Base-by-base conservation (phyloP, 2,797 vertebrate genomes). In the Poeciliopsis paucimaculata region DNA sequence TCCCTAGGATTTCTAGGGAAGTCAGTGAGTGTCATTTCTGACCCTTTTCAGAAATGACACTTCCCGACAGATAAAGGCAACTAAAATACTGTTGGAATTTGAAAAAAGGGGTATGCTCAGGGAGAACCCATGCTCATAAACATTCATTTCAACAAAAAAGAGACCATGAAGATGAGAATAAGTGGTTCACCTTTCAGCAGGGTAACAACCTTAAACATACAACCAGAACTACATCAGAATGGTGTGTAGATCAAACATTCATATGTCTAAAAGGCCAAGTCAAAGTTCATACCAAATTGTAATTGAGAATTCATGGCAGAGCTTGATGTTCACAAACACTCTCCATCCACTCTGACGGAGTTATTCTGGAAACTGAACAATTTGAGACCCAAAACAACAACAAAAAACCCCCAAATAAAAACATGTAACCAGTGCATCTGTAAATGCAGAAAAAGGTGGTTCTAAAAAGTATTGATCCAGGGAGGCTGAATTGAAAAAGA, bases 61-160 rank as follows among this genome's bases (percentile, higher is more conserved):
- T 72, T 46, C 68, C 47, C 41, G 18, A 15, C 68, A 46, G 60
- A 78, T 72, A 78, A 34, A 72, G 11, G 8, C 36, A 47, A 47
- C 26, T 57, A 28, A 26, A 60, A 41, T 15, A 26, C 10, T 46
- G 39, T 60, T 28, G 20, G 60, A 47, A 72, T 26, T 34, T 4
- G 26, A 20, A 46, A 39, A 57, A 47, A 36, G 46, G n/a, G 16
- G 12, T 46, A n/a, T 45, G 36, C 28, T 60, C 12, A 72, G 46
- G 51, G n/a, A 45, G 28, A 5, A 39, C 8, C 11, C 23, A 6
- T 72, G 68, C n/a, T 68, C 1, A 10, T 9, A 23, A 55, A 13
- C 20, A 34, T 72, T 46, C 34, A 34, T 77, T 68, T 72, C 28
- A 66, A 36, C 9, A 28, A 16, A 6, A 71, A 53, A 41, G 26